A percentile compares a stretch with the other conserved stretches of the same genome.
These are phyloP conservation scores for Cichladusa arquata DNA, from an alignment of 2,113 vertebrate species.

Conservation along the genomic window DNA sequence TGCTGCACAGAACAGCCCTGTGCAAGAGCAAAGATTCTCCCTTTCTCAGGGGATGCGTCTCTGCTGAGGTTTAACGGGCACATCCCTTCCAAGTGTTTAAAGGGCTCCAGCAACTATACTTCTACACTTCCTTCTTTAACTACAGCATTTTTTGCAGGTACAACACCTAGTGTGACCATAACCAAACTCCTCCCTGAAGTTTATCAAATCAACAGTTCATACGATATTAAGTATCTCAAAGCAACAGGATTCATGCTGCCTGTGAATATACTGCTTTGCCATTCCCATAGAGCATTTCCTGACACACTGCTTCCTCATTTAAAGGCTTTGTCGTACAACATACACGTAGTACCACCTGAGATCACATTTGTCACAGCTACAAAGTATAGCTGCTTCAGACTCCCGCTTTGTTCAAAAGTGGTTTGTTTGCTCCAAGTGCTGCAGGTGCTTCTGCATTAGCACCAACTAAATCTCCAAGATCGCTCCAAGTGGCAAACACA, in stretches of 20 bases:
- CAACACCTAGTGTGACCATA: background rate
- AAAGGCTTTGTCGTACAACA: background rate
- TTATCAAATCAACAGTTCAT: background rate
- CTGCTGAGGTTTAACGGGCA: background rate
- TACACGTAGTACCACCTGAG: background rate
- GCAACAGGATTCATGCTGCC: background rate
- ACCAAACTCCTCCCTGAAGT: background rate
- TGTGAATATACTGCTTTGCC: background rate
- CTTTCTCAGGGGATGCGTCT: background rate
- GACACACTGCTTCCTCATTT: background rate
- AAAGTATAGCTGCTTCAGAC: background rate
- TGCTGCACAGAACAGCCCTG: background rate
- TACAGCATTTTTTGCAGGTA: background rate
- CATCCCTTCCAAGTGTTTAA: background rate
- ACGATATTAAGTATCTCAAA: background rate
- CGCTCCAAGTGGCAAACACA: background rate
- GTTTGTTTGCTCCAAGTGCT: background rate
- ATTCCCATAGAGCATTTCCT: background rate
- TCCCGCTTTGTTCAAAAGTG: background rate
- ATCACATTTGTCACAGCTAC: background rate
- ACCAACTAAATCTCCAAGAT: background rate
- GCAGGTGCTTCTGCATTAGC: background rate
- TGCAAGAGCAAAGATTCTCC: fast-evolving
- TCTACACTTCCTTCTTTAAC: background rate
- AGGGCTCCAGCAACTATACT: background rate